phyloP scores from a whole-genome alignment of 1,140 invertebrate genomes.

The Argopecten irradians region DNA sequence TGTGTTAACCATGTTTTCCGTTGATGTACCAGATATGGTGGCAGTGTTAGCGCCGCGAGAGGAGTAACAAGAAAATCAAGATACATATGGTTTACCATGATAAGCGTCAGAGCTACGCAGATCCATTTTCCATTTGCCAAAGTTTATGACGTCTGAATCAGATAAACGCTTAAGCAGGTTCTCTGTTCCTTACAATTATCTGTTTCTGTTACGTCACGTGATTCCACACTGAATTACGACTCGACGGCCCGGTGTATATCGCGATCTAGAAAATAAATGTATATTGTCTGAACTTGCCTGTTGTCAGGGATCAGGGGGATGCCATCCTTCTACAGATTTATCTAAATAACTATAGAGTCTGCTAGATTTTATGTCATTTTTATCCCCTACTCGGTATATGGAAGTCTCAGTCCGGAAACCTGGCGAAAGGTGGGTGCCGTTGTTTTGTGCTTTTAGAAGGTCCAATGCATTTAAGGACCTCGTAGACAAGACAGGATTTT shows the following conservation, averaged over 20 bases:
- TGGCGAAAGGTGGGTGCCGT: constrained; percentile 3
- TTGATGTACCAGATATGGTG: not conserved
- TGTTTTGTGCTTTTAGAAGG: constrained; percentile 21
- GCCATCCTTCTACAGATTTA: not conserved
- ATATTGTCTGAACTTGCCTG: constrained; percentile 1
- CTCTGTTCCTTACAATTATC: constrained; percentile 17
- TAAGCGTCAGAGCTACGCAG: constrained; percentile 19
- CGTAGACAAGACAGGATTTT: not conserved
- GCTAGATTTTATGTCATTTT: constrained; percentile 14
- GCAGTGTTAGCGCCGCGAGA: not conserved
- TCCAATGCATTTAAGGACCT: constrained; percentile 9
- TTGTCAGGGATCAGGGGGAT: not conserved
- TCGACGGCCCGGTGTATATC: not conserved
- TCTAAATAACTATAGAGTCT: constrained; percentile 10
- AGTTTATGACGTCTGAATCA: constrained; percentile 21
- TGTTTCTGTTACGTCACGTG: not conserved
- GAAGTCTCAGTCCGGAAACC: not conserved
- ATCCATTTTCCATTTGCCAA: constrained; percentile 21
- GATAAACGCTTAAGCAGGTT: constrained; percentile 14
- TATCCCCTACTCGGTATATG: constrained; percentile 1
- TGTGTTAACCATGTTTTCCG: not conserved
- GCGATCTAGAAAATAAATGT: constrained; percentile 17
- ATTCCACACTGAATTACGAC: constrained; percentile 8
- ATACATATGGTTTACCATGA: not conserved
- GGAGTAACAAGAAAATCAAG: constrained; percentile 12